A percentile compares a stretch with the other conserved stretches of the same genome.
These are phyloP conservation scores for Drosophila melanica DNA, from an alignment of 1,140 invertebrate genomes.

Conservation along the genomic window DNA sequence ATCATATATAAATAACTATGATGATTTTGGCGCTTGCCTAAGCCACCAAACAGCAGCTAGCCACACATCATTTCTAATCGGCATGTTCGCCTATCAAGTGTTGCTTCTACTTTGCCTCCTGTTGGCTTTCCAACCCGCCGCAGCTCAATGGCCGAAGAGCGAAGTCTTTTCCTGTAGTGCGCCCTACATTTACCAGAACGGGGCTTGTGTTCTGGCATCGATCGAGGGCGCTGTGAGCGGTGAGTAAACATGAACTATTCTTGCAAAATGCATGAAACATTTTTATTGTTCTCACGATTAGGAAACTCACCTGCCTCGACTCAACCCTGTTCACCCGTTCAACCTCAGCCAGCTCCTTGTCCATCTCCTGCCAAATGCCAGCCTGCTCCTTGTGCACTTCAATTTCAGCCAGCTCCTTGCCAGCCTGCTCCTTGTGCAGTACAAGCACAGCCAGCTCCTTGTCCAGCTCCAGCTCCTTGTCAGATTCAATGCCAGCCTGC, in stretches of 20 bases:
- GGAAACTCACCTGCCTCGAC: slow-evolving; percentile 8
- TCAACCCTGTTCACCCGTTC: neutral
- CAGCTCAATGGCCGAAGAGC: slow-evolving; percentile 11
- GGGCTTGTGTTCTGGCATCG: slow-evolving; percentile 29
- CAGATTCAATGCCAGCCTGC: slow-evolving; percentile 1
- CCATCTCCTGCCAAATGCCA: slow-evolving; percentile 6
- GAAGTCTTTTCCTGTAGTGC: slow-evolving; percentile 3
- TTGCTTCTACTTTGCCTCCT: slow-evolving; percentile 27
- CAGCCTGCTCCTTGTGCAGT: slow-evolving; percentile 11
- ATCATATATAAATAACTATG: neutral
- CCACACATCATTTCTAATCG: slow-evolving; percentile 53
- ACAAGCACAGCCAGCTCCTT: neutral
- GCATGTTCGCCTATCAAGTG: slow-evolving; percentile 58
- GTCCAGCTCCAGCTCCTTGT: slow-evolving; percentile 5
- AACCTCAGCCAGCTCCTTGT: slow-evolving; percentile 1
- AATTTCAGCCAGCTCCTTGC: slow-evolving; percentile 3
- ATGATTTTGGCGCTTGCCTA: neutral
- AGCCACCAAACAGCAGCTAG: neutral
- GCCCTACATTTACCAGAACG: slow-evolving; percentile 34
- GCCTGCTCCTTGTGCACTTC: slow-evolving; percentile 1
- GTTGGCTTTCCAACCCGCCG: slow-evolving; percentile 16
- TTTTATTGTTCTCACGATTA: neutral
- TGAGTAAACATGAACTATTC: slow-evolving; percentile 1
- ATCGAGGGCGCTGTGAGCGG: neutral
- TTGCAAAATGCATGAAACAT: neutral